Evolutionary conservation across 1,140 invertebrate species (phyloP).

Genomic region (Apolygus lucorum): DNA sequence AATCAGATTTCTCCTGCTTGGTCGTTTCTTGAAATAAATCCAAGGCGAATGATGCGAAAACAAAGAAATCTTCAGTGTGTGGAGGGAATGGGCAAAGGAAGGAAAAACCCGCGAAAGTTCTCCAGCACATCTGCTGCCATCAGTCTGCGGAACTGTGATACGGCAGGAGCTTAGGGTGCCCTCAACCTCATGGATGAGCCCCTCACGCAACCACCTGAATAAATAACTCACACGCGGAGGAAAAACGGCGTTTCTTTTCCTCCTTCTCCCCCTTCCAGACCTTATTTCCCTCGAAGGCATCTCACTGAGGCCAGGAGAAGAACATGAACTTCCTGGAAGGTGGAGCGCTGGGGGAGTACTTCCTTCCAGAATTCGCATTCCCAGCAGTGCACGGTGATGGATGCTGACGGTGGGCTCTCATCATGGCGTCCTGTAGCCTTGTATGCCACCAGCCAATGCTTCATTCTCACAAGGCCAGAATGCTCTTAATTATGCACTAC

Average conservation of each 20-base stretch:
- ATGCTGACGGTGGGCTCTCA: background rate
- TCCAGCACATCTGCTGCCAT: background rate
- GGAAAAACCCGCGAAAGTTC: too few species aligned
- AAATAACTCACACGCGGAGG: background rate
- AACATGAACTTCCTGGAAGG: background rate
- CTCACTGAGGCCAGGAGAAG: background rate
- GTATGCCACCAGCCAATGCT: background rate
- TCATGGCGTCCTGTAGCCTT: background rate
- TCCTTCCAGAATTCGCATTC: too few species aligned
- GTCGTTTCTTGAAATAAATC: too few species aligned
- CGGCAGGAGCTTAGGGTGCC: background rate
- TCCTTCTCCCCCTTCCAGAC: background rate
- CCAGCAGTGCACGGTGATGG: background rate
- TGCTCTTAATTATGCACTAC: background rate
- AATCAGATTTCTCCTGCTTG: too few species aligned
- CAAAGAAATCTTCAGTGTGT: too few species aligned
- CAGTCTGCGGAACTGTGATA: background rate
- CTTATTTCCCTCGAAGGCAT: background rate
- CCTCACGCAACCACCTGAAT: constrained; percentile 7
- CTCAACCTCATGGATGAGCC: background rate
- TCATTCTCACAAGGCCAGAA: background rate
- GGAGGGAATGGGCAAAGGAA: too few species aligned
- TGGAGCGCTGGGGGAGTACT: constrained; percentile 1
- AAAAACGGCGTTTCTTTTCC: background rate
- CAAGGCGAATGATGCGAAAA: too few species aligned